Conservation (phyloP, 2,113 vertebrate species). For the Cynoglossus semilaevis region DNA sequence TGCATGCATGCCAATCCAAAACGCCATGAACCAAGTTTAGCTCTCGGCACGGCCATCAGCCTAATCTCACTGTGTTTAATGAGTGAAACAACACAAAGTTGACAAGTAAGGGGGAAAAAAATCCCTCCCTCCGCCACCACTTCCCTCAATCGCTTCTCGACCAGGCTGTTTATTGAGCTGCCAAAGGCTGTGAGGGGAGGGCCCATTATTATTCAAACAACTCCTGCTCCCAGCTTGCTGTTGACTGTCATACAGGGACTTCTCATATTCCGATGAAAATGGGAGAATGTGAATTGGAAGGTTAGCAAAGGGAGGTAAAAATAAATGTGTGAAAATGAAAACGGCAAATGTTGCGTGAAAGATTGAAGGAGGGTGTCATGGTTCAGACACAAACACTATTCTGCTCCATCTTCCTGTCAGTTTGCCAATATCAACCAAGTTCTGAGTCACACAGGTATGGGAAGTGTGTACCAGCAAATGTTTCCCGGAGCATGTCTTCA, state of each 20-base stretch:
- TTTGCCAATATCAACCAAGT: constrained; percentile 33
- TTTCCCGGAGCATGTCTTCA: constrained; percentile 50
- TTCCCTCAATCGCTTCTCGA: constrained; percentile 41
- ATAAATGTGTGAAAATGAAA: constrained; percentile 24
- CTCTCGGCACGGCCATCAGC: constrained; percentile 45
- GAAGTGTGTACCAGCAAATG: constrained; percentile 41
- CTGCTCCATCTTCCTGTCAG: constrained; percentile 28
- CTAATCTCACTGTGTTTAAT: constrained; percentile 60
- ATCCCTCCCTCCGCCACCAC: constrained; percentile 15
- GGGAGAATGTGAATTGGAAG: constrained; percentile 13
- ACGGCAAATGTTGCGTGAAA: constrained; percentile 44
- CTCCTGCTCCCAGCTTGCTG: constrained; percentile 8
- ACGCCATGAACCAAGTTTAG: constrained; percentile 26
- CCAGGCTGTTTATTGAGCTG: constrained; percentile 52
- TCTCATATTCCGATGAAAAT: constrained; percentile 22
- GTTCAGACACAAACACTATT: constrained; percentile 38
- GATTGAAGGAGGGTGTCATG: constrained; percentile 18
- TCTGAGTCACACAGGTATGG: constrained; percentile 49
- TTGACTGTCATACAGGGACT: constrained; percentile 55
- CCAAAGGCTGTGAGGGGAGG: constrained; percentile 53
- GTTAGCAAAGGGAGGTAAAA: constrained; percentile 15
- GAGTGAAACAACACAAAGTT: constrained; percentile 56
- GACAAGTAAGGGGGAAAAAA: constrained; percentile 44
- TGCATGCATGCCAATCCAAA: constrained; percentile 40
- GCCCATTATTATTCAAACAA: constrained; percentile 57